Percentiles rank a stretch among this genome's conserved stretches.
phyloP scores from a whole-genome alignment of 2,888 invertebrate genomes.

The Phlogophora meticulosa region DNA sequence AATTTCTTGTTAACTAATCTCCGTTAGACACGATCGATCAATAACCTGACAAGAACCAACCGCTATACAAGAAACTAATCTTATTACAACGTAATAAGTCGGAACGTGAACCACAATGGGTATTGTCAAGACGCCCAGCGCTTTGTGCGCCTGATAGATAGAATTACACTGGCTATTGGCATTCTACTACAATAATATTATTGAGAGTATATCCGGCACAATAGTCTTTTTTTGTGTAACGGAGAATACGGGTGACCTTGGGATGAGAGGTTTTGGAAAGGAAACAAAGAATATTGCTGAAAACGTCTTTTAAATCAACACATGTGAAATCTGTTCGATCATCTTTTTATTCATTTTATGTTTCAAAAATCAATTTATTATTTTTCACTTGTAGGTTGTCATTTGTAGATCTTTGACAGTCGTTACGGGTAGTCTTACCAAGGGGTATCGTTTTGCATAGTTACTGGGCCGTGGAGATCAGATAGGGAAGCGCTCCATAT shows the following conservation, averaged over 20 bases:
- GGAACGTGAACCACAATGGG: constrained; percentile 52
- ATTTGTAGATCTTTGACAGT: too few relatives aligned
- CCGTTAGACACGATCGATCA: constrained; percentile 36
- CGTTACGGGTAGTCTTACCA: too few relatives aligned
- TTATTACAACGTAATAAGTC: constrained; percentile 45
- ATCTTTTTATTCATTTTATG: too few relatives aligned
- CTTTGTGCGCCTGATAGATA: constrained; percentile 48
- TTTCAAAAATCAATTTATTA: too few relatives aligned
- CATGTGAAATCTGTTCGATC: too few relatives aligned
- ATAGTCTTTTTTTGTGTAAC: constrained; percentile 4
- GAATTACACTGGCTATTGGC: constrained; percentile 37
- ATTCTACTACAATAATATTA: constrained; percentile 15
- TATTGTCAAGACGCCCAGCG: constrained; percentile 34
- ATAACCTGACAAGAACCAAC: constrained; percentile 7
- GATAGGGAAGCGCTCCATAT: too few relatives aligned
- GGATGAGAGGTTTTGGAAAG: not conserved
- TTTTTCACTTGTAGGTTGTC: too few relatives aligned
- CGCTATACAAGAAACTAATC: constrained; percentile 37
- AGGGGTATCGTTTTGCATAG: too few relatives aligned
- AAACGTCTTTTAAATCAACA: too few relatives aligned
- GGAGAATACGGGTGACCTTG: constrained; percentile 2
- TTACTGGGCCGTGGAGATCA: too few relatives aligned
- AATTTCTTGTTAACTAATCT: constrained; percentile 23
- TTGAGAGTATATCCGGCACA: constrained; percentile 11
- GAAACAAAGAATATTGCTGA: not conserved